phyloP scores from a whole-genome alignment of 2,888 invertebrate species.

The Tipula helvola region DNA sequence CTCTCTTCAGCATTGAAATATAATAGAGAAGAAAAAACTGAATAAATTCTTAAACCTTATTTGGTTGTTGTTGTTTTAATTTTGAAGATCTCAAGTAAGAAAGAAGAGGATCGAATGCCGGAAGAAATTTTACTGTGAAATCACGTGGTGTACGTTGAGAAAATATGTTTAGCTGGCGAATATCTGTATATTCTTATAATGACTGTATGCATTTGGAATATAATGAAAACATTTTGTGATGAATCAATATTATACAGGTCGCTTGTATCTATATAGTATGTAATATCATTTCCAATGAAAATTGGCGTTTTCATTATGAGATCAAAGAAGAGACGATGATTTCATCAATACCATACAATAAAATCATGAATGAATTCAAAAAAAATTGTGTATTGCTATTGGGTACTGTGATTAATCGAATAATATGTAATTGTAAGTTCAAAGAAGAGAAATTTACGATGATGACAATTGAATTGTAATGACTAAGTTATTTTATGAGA shows the following conservation, averaged over 20 bases:
- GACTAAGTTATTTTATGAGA: too few relatives aligned
- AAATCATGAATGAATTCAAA: too few relatives aligned
- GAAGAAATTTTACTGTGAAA: neutral
- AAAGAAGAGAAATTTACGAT: neutral
- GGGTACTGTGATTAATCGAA: neutral
- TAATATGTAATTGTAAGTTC: neutral
- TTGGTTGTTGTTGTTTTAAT: neutral
- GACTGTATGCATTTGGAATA: neutral
- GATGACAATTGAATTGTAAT: neutral
- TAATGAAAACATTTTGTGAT: neutral
- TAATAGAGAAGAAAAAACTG: neutral
- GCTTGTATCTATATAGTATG: neutral
- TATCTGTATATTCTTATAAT: neutral
- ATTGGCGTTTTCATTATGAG: neutral
- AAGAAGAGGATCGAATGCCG: neutral
- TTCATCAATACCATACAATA: neutral
- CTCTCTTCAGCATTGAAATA: neutral
- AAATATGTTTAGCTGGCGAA: neutral
- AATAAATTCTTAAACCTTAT: neutral
- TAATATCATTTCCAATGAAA: neutral
- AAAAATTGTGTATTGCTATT: neutral
- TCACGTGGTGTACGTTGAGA: neutral
- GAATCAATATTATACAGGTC: neutral
- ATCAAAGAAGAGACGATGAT: neutral
- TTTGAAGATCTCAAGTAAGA: neutral